Evolutionary conservation across 1,140 invertebrate genomes (phyloP).

Genomic region (Drosophila parvula): DNA sequence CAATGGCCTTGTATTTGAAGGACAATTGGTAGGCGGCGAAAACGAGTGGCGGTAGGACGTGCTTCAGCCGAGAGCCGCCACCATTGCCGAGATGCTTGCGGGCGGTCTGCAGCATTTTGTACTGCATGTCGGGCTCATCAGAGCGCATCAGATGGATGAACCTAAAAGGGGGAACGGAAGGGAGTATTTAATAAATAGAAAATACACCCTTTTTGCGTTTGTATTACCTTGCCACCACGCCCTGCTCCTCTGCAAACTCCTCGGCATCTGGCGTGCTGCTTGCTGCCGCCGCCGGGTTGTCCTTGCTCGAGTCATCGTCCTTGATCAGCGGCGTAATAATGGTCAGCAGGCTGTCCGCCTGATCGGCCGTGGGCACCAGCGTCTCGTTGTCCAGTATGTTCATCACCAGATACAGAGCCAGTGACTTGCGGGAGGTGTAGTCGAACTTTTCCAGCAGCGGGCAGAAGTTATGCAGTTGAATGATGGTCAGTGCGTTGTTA

Average conservation of each 20-base stretch:
- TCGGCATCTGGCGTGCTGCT: conserved; percentile 88
- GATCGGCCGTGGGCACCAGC: conserved; percentile 92
- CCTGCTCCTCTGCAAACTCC: conserved; percentile 99
- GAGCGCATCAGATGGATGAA: conserved; percentile 96
- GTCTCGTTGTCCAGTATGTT: conserved; percentile 89
- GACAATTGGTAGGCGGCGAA: conserved; percentile 97
- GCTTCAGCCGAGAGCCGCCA: conserved; percentile 93
- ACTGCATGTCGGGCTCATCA: conserved; percentile 95
- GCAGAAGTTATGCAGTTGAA: conserved; percentile 93
- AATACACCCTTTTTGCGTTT: too few relatives aligned
- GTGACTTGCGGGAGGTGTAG: conserved; percentile 93
- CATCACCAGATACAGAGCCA: conserved; percentile 92
- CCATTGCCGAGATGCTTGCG: conserved; percentile 95
- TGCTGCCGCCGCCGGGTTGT: conserved; percentile 84
- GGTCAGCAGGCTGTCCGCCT: conserved; percentile 91
- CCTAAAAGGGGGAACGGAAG: conserved; percentile 81
- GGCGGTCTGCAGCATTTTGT: conserved; percentile 94
- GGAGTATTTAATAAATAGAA: too few relatives aligned
- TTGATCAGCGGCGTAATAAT: conserved; percentile 94
- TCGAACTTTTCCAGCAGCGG: conserved; percentile 95
- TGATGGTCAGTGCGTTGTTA: conserved; percentile 94
- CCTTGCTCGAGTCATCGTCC: conserved; percentile 89
- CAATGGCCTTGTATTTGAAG: conserved; percentile 90
- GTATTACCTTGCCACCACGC: conserved; percentile 88
- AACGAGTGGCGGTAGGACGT: conserved; percentile 97